Base-by-base conservation (phyloP, 2,113 vertebrate species). In the Notarius quadriscutis region DNA sequence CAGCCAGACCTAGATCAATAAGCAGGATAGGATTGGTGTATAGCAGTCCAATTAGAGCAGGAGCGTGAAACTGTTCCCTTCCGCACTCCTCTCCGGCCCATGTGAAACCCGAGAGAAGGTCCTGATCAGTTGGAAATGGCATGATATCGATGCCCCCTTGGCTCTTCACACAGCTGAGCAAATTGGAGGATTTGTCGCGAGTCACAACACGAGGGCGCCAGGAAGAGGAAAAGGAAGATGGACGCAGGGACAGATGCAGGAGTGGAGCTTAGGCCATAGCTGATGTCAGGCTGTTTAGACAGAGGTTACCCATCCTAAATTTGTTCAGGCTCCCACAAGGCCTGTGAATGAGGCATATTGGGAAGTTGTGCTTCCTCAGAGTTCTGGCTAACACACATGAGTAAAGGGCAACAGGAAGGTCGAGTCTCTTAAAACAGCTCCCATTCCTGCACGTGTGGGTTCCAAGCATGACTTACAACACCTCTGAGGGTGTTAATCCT, bases 141-240 rank as follows among this genome's bases (percentile, higher is more conserved):
- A 92, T 94, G 93, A 96, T 95, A 95, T 95, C 95, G 95, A 95
- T 95, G 95, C 93, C 94, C 96, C 96, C 96, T 95, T 93, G 92
- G 94, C 93, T 97, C 94, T 96, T 96, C 94, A 96, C 96, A 94
- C 95, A 94, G 94, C 92, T 94, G 92, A 97, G 95, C 96, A 98
- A 98, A 98, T 98, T 98, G 97, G 96, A 97, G 96, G 94, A 95
- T 95, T 96, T 97, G 96, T 96, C 96, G 96, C 94, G 94, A 97
- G 96, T 96, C 96, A 97, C 96, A 97, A 97, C 96, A 97, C 87
- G 4, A 81, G 91, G 93, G 93, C 92, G 92, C 92, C 91, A 94
- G 92, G 87, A 91, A 87, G 91, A 88, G 93, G 87, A 91, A 87
- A 91, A 88, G 93, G 91, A 92, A 62, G 85, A 91, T 88, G 89